Percentiles rank a stretch among this genome's conserved stretches.
phyloP scores from a whole-genome alignment of 2,797 vertebrate genomes.

The Pseudocheirus occidentalis region DNA sequence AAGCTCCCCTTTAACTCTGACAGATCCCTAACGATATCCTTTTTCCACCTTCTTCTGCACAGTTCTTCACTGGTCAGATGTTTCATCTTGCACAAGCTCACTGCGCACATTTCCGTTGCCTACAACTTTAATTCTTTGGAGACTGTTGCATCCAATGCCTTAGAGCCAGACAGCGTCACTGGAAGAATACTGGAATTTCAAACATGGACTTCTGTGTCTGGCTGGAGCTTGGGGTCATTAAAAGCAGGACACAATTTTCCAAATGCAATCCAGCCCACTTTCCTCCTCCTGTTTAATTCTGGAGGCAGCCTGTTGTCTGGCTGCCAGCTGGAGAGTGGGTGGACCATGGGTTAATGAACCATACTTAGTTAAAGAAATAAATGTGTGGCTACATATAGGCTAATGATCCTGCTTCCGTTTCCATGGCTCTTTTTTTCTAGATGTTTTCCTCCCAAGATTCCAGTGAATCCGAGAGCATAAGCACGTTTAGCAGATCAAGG shows the following conservation, averaged over 20 bases:
- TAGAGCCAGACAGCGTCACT: not conserved
- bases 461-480: not conserved
- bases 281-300: not conserved
- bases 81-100: not conserved
- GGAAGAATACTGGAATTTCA: slow-evolving; percentile 4
- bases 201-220: not conserved
- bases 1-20: not conserved
- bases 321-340: not conserved
- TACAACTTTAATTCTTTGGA: not conserved
- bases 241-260: not conserved
- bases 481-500: not conserved
- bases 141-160: not conserved
- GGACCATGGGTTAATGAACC: not conserved
- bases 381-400: not conserved
- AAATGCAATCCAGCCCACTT: slow-evolving; percentile 1
- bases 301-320: not conserved
- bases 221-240: not conserved
- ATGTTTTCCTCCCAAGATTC: not conserved
- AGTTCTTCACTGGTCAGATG: not conserved
- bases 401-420: not conserved
- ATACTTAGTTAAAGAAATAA: not conserved
- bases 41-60: not conserved
- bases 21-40: not conserved
- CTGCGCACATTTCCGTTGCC: not conserved
- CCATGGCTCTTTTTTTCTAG: not conserved